These are phyloP conservation scores for Orthonychiurus folsomi DNA, from an alignment of 2,888 invertebrate species.

Conservation along the genomic window DNA sequence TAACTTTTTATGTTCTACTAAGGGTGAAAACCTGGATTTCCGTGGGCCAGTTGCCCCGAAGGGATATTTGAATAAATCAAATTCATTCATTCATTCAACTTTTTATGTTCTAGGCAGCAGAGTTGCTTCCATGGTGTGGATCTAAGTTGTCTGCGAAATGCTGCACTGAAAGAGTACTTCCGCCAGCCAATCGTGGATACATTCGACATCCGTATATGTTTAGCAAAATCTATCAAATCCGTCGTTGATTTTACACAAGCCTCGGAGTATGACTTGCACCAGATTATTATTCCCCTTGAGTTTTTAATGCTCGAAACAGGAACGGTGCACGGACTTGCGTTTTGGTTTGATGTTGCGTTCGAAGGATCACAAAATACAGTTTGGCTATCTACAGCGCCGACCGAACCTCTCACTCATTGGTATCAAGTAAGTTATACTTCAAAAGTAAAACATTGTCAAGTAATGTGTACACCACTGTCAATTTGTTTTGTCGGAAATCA, in stretches of 20 bases:
- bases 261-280: slow-evolving; percentile 85
- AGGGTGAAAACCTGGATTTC: too few species aligned
- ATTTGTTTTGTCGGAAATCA: too few species aligned
- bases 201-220: slow-evolving; percentile 93
- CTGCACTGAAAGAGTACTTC: slow-evolving; percentile 95
- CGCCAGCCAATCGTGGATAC: slow-evolving; percentile 97
- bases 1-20: background rate
- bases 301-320: slow-evolving; percentile 74
- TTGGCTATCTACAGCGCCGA: slow-evolving; percentile 95
- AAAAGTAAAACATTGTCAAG: background rate
- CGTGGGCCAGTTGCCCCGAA: too few species aligned
- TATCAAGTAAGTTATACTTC: slow-evolving; percentile 60
- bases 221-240: slow-evolving; percentile 86
- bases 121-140: slow-evolving; percentile 97
- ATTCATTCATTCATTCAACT: background rate
- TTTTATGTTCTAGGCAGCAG: slow-evolving; percentile 58
- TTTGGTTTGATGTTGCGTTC: slow-evolving; percentile 99
- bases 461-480: too few species aligned
- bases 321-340: slow-evolving; percentile 63
- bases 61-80: too few species aligned
- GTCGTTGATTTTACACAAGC: slow-evolving; percentile 88
- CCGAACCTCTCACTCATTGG: slow-evolving; percentile 97
- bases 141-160: slow-evolving; percentile 77
- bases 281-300: slow-evolving; percentile 88
- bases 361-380: slow-evolving; percentile 79